phyloP scores from a whole-genome alignment of 2,113 vertebrate species.

The Regulus satrapa region DNA sequence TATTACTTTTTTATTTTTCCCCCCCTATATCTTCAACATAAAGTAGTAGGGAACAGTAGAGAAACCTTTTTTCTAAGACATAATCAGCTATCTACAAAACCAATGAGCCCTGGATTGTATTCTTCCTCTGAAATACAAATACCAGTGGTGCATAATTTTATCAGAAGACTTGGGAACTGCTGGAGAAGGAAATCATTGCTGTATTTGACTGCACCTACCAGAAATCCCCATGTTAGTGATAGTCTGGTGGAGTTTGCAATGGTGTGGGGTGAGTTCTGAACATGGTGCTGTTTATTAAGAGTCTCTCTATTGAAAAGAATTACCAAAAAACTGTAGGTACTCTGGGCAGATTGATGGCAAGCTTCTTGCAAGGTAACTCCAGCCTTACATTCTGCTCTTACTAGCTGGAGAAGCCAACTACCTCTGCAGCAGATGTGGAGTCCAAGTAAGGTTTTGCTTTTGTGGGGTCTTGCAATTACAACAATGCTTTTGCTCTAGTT shows the following conservation, averaged over 20 bases:
- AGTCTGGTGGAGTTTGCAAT: not conserved
- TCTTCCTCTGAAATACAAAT: not conserved
- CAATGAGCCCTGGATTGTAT: not conserved
- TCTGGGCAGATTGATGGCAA: not conserved
- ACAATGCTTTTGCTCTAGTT: not conserved
- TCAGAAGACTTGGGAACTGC: not conserved
- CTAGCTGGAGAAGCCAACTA: not conserved
- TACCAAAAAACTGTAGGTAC: not conserved
- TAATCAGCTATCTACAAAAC: not conserved
- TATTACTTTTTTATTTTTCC: not conserved
- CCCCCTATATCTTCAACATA: not conserved
- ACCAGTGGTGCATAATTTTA: not conserved
- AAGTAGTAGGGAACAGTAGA: not conserved
- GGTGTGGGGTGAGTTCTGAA: not conserved
- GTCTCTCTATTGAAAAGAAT: too few species aligned
- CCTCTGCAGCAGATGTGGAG: not conserved
- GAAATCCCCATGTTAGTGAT: not conserved
- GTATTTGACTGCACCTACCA: not conserved
- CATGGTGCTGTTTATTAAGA: not conserved
- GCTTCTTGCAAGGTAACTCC: not conserved
- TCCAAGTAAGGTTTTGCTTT: not conserved
- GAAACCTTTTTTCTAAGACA: not conserved
- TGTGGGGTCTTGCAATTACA: not conserved
- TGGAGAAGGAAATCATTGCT: not conserved
- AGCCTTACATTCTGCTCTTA: not conserved